Base-by-base conservation (phyloP, 2,797 vertebrate genomes). In the Syngnathus acus region DNA sequence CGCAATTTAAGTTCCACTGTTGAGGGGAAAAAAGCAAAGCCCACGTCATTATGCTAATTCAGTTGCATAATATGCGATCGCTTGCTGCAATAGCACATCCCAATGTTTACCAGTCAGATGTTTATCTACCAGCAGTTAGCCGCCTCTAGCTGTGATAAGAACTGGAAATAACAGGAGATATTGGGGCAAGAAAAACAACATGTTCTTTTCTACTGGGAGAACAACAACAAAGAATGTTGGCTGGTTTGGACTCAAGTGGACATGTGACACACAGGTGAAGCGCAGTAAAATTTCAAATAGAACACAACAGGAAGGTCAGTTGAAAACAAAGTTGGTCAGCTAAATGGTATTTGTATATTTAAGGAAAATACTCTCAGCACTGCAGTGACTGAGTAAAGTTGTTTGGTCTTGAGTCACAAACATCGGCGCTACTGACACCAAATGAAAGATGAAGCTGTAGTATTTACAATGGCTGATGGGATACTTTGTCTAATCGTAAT, bases 221-320 rank as follows among this genome's bases (percentile, higher is more conserved):
- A 65, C 21, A 74, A 64, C 42, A 63, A 39, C 40, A 23, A 21
- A 9, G 39, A 6, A 43, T 65, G 58, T 59, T 61, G 61, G 32
- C 55, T 68, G 26, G 19, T 39, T 66, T 70, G 54, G 50, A 74
- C 5, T 62, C 19, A 21, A 26, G 19, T 55, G 0, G 51, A 63
- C 77, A 69, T 48, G 59, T 67, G 57, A 77, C 47, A 72, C 47
- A 72, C 68, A 17, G 50, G 67, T 62, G 4, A 2, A 5, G 53
- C 13, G 65, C 48, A 42, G 57, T 62, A 45, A 62, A 69, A 38
- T 38, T 4, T 37, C 14, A 38, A 58, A 58, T 19, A 58, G 19
- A 17, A 37, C 21, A 17, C 55, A 32, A 57, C 13, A 57, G 5
- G 4, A 2, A 57, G 13, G 4, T 55, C n/a, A 55, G 53, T 50